These are phyloP conservation scores for Leptinotarsa peninsularis DNA, from an alignment of 2,888 invertebrate genomes.

Conservation along the genomic window DNA sequence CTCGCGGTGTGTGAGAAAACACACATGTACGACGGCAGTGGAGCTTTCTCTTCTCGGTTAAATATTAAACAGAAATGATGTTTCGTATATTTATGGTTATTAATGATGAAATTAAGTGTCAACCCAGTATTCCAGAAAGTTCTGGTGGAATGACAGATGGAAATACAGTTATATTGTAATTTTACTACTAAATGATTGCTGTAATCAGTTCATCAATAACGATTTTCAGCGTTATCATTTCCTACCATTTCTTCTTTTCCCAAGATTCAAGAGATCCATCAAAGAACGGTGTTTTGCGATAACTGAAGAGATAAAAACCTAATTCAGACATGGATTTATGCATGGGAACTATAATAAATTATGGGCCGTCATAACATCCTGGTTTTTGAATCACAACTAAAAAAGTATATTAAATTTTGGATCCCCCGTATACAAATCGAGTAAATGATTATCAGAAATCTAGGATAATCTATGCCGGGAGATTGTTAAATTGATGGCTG, in stretches of 20 bases:
- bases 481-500: not conserved
- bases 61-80: slow-evolving; percentile 7
- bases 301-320: too few species aligned
- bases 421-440: not conserved
- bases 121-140: not conserved
- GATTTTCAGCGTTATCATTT: too few species aligned
- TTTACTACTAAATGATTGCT: too few species aligned
- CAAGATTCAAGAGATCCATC: too few species aligned
- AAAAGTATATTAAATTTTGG: too few species aligned
- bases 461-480: not conserved
- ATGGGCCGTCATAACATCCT: too few species aligned
- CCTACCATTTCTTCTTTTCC: too few species aligned
- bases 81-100: not conserved
- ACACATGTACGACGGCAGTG: not conserved
- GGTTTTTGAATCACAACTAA: too few species aligned
- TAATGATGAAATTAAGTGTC: not conserved
- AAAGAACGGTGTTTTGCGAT: too few species aligned
- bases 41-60: slow-evolving; percentile 11
- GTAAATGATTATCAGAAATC: not conserved
- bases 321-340: too few species aligned
- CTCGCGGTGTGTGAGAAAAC: slow-evolving; percentile 5
- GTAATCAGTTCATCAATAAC: too few species aligned
- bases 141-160: not conserved
- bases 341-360: too few species aligned
- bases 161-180: not conserved